phyloP scores from a whole-genome alignment of 2,113 vertebrate genomes.

The Hemiscyllium ocellatum region DNA sequence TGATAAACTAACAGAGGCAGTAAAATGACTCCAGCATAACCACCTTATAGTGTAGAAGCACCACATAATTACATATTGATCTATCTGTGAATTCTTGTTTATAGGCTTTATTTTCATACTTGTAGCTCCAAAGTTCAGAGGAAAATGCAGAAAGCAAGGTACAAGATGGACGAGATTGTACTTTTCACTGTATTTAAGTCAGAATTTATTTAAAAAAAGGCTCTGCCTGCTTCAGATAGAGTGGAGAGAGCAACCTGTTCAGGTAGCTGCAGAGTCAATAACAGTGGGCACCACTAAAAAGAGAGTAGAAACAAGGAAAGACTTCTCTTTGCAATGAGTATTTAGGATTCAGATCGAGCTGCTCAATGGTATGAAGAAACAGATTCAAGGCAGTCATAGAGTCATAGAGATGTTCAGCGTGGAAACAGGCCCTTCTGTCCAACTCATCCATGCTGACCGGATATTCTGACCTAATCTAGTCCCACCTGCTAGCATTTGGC shows the following conservation, averaged over 20 bases:
- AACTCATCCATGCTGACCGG: too few relatives aligned
- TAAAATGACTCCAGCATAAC: neutral
- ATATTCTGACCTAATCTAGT: too few relatives aligned
- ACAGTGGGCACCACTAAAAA: neutral
- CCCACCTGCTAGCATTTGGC: too few relatives aligned
- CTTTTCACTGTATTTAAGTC: neutral
- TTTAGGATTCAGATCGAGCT: neutral
- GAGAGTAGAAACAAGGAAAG: neutral
- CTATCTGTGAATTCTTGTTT: neutral
- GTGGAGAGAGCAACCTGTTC: neutral
- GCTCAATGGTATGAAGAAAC: neutral
- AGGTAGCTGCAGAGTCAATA: neutral
- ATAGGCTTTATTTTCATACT: neutral
- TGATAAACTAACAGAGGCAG: neutral
- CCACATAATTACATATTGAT: slow-evolving; percentile 17
- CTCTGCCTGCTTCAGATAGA: neutral
- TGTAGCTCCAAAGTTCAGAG: neutral
- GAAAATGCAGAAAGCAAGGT: neutral
- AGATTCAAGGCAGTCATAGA: neutral
- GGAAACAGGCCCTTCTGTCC: too few relatives aligned
- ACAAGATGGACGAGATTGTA: neutral
- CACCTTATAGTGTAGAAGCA: slow-evolving; percentile 22
- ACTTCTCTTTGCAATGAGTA: neutral
- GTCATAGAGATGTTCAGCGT: too few relatives aligned
- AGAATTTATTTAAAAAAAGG: neutral